These are phyloP conservation scores for Sibirionetta formosa DNA, from an alignment of 2,797 vertebrate species.

Conservation along the genomic window DNA sequence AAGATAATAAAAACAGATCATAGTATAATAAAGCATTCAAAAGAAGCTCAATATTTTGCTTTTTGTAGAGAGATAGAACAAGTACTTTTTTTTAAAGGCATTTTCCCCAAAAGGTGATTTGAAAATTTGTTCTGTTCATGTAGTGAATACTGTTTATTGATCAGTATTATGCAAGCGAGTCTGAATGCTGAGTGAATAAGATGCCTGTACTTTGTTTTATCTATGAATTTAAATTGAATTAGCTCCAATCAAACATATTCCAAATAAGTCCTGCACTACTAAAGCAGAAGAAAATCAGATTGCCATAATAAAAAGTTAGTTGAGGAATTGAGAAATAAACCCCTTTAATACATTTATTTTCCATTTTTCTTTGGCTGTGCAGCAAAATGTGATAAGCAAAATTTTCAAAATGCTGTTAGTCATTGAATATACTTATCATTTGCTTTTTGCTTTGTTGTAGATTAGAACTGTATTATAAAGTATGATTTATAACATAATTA, in stretches of 20 bases:
- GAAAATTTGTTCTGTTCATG: conserved; percentile 14
- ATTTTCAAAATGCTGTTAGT: neutral
- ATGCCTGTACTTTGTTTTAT: neutral
- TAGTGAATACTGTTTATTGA: neutral
- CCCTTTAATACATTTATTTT: neutral
- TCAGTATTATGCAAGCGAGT: neutral
- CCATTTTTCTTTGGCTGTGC: neutral
- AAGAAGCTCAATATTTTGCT: neutral
- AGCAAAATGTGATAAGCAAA: neutral
- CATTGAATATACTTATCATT: neutral
- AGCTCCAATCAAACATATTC: neutral
- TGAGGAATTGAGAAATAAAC: neutral
- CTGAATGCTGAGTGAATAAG: neutral
- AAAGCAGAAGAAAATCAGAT: neutral
- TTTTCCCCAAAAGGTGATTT: neutral
- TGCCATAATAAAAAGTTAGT: neutral
- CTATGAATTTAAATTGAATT: neutral
- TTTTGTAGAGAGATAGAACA: neutral
- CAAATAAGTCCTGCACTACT: neutral
- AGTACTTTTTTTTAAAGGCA: neutral
- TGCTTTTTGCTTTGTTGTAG: neutral
- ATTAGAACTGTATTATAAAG: neutral
- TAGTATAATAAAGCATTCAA: neutral
- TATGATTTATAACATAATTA: neutral
- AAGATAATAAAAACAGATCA: neutral